Percentiles rank a stretch among this genome's conserved stretches.
Evolutionary conservation across 1,140 invertebrate genomes (phyloP).

Genomic region (Helicoverpa zea): DNA sequence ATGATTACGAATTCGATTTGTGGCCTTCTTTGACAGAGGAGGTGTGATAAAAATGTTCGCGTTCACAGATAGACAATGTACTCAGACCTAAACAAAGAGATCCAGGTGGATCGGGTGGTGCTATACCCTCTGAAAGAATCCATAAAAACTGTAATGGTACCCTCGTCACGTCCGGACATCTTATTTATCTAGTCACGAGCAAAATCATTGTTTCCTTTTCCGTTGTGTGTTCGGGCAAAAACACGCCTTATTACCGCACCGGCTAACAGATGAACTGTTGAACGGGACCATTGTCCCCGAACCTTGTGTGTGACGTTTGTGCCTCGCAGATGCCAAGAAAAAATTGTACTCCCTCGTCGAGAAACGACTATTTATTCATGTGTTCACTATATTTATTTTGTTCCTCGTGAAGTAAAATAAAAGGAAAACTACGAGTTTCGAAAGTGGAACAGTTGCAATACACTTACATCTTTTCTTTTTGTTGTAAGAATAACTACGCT

Average conservation of each 20-base stretch:
- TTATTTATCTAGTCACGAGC: constrained; percentile 83
- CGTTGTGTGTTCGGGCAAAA: constrained; percentile 71
- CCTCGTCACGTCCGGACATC: constrained; percentile 81
- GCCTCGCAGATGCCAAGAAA: constrained; percentile 58
- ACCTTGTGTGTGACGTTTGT: constrained; percentile 73
- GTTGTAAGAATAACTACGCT: no score
- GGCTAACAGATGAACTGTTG: constrained; percentile 77
- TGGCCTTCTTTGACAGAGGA: background rate
- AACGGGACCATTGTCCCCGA: constrained; percentile 67
- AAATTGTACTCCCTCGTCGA: constrained; percentile 53
- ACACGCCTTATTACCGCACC: constrained; percentile 75
- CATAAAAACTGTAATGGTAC: constrained; percentile 81
- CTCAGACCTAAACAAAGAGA: constrained; percentile 74
- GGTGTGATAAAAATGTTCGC: constrained; percentile 14
- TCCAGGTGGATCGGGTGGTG: constrained; percentile 68
- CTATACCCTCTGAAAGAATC: constrained; percentile 74
- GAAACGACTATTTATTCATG: constrained; percentile 63
- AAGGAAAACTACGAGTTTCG: constrained; percentile 22
- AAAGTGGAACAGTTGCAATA: background rate
- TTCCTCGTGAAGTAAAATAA: constrained; percentile 24
- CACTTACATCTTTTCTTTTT: background rate
- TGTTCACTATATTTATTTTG: constrained; percentile 47
- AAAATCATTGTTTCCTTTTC: constrained; percentile 83
- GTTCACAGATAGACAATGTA: constrained; percentile 67
- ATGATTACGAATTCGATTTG: constrained; percentile 3